phyloP scores from a whole-genome alignment of 2,797 vertebrate species.

The Notolepis coatsorum region DNA sequence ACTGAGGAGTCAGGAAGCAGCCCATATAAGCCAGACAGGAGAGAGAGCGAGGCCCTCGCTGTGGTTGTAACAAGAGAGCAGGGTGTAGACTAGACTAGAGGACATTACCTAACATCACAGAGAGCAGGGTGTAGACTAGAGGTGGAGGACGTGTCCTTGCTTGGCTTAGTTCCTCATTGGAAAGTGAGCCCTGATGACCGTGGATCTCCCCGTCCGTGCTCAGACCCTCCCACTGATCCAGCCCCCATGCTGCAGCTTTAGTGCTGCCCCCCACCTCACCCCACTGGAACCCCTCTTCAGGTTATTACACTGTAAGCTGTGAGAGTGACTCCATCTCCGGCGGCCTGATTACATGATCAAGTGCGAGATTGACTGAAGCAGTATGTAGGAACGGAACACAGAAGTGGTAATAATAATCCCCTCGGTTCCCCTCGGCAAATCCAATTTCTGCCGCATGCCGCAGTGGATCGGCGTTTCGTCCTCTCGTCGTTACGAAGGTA shows the following conservation, averaged over 20 bases:
- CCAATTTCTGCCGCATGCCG: conserved; percentile 69
- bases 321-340: conserved; percentile 63
- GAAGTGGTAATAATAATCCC: conserved; percentile 69
- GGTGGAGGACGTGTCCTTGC: conserved; percentile 46
- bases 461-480: conserved; percentile 58
- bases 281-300: conserved; percentile 39
- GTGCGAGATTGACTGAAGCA: conserved; percentile 58
- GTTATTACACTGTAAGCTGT: conserved; percentile 70
- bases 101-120: too few relatives aligned
- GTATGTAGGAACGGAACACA: conserved; percentile 53
- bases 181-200: conserved; percentile 40
- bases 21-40: conserved; percentile 33
- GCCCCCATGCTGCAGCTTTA: conserved; percentile 6
- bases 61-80: too few relatives aligned
- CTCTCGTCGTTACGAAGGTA: conserved; percentile 67
- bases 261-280: conserved; percentile 20
- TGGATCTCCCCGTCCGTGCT: conserved; percentile 62
- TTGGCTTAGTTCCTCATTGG: conserved; percentile 23
- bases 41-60: too few relatives aligned
- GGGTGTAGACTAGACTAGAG: conserved; percentile 27
- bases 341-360: conserved; percentile 70
- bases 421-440: conserved; percentile 62
- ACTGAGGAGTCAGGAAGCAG: too few relatives aligned
- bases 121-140: conserved; percentile 32
- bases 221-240: conserved; percentile 24